A percentile compares a stretch with the other conserved stretches of the same genome.
Evolutionary conservation across 2,797 vertebrate species (phyloP).

Genomic region (Erpetoichthys calabaricus): DNA sequence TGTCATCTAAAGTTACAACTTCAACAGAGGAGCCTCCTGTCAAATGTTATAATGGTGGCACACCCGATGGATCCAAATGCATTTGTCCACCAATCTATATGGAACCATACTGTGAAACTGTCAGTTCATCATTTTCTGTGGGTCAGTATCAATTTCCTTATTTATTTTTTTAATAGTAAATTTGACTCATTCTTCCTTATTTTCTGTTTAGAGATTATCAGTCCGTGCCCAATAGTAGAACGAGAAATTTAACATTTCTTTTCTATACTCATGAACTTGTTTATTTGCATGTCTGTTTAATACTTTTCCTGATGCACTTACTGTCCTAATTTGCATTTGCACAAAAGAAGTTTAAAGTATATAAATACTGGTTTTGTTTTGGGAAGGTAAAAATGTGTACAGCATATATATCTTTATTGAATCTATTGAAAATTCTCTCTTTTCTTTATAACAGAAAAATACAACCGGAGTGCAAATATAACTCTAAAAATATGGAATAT

Average conservation of each 20-base stretch:
- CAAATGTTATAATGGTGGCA: neutral
- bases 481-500: constrained; percentile 9
- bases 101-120: neutral
- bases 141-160: no score
- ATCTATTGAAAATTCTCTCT: accelerated
- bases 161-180: no score
- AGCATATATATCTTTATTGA: neutral
- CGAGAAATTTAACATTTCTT: no score
- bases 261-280: no score
- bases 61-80: accelerated
- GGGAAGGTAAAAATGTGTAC: neutral
- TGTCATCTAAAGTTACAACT: no score
- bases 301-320: no score
- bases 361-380: neutral
- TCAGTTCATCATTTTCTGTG: neutral
- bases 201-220: no score
- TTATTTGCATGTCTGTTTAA: no score
- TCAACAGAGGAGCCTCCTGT: neutral
- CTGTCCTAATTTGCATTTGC: no score
- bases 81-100: neutral
- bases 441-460: constrained; percentile 8
- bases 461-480: constrained; percentile 5
- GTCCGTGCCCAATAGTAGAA: no score
- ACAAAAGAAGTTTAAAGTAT: no score
- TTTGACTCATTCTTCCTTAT: no score